These are phyloP conservation scores for Ailurus styani DNA, from an alignment of 2,113 vertebrate genomes.

Conservation along the genomic window DNA sequence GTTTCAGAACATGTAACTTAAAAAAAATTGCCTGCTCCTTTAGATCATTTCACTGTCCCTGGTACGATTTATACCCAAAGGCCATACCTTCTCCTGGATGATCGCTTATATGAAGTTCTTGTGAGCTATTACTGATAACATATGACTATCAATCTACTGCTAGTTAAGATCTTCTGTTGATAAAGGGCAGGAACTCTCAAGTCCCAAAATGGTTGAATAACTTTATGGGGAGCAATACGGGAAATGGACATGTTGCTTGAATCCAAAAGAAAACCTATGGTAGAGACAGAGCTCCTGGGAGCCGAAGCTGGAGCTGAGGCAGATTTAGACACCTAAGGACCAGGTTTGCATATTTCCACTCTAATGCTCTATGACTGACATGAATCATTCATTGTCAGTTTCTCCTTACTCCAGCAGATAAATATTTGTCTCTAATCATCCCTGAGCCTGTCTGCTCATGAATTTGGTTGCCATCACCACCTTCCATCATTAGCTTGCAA, in stretches of 20 bases:
- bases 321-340: too few relatives aligned
- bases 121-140: not conserved
- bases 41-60: not conserved
- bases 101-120: not conserved
- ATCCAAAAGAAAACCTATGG: not conserved
- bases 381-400: not conserved
- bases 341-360: not conserved
- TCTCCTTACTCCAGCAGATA: not conserved
- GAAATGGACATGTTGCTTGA: not conserved
- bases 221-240: not conserved
- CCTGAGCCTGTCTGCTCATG: not conserved
- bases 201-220: not conserved
- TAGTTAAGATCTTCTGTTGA: not conserved
- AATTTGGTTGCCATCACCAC: not conserved
- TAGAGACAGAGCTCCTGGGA: not conserved
- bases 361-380: not conserved
- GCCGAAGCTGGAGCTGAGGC: not conserved
- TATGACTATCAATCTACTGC: not conserved
- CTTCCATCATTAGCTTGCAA: not conserved
- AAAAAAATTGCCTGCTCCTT: not conserved
- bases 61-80: not conserved
- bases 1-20: not conserved
- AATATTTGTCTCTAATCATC: not conserved
- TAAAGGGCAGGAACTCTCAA: not conserved
- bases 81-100: not conserved